Evolutionary conservation across 92 coral and sea anemone species (phyloP).

Genomic region (Nematostella vectensis): DNA sequence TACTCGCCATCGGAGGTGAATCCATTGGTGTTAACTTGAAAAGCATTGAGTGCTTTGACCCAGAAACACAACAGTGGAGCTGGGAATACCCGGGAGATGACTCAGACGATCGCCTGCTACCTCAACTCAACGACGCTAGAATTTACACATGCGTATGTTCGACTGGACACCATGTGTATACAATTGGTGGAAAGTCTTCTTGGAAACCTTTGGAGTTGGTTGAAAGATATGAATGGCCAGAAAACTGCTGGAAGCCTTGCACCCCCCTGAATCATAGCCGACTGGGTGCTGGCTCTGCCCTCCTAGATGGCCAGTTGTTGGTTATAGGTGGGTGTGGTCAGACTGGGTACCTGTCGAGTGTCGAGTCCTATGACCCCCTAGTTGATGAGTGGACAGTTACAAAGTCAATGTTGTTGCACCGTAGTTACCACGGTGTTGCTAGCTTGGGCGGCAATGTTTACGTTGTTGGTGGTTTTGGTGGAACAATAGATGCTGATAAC

Average conservation of each 20-base stretch:
- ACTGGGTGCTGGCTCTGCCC: constrained; percentile 51
- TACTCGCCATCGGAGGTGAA: constrained; percentile 73
- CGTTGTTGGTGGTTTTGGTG: constrained; percentile 63
- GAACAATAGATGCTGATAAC: constrained; percentile 19
- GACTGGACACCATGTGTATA: constrained; percentile 49
- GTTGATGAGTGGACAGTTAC: constrained; percentile 44
- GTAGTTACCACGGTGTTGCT: constrained; percentile 52
- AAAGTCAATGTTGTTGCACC: constrained; percentile 38
- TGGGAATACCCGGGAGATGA: constrained; percentile 28
- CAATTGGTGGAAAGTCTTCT: constrained; percentile 57
- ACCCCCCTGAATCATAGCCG: constrained; percentile 45
- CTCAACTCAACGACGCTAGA: constrained; percentile 34
- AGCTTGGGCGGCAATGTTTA: constrained; percentile 43
- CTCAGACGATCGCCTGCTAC: constrained; percentile 6
- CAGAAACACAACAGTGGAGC: constrained; percentile 24
- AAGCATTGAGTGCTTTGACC: constrained; percentile 45
- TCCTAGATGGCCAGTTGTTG: constrained; percentile 34
- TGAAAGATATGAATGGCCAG: constrained; percentile 72
- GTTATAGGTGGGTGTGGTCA: constrained; percentile 50
- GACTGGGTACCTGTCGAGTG: constrained; percentile 54
- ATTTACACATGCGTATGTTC: constrained; percentile 32
- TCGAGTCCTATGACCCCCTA: constrained; percentile 54
- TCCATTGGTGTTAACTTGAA: constrained; percentile 52
- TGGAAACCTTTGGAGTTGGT: constrained; percentile 46
- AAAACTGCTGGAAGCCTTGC: constrained; percentile 47